Conservation (phyloP, 2,797 vertebrate species). For the Gymnothorax javanicus region DNA sequence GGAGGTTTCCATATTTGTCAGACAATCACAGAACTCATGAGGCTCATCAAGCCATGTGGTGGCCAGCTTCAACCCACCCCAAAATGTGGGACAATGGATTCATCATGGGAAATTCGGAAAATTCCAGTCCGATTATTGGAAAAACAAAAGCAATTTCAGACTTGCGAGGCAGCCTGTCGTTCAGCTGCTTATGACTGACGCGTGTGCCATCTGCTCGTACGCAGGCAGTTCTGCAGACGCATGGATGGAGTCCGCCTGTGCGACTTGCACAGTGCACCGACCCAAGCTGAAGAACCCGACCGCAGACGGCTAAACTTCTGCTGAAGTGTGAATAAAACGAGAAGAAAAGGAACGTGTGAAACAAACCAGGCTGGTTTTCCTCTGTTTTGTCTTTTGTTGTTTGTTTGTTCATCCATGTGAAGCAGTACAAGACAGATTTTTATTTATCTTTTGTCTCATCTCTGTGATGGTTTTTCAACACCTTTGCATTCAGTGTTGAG, state of each 20-base stretch:
- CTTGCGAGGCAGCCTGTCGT: neutral
- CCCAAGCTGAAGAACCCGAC: conserved; percentile 11
- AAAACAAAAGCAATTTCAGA: conserved; percentile 20
- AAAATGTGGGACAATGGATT: neutral
- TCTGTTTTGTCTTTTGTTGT: conserved; percentile 21
- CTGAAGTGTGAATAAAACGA: conserved; percentile 36
- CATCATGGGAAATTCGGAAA: conserved; percentile 23
- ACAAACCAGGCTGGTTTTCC: conserved; percentile 31
- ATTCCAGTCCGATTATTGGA: neutral
- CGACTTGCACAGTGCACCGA: conserved; percentile 4
- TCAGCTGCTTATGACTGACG: neutral
- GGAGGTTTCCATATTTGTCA: neutral
- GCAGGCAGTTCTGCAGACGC: neutral
- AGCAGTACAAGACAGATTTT: conserved; percentile 22
- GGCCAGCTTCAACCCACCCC: neutral
- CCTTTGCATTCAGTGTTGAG: conserved; percentile 51
- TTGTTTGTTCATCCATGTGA: neutral
- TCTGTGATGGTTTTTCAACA: conserved; percentile 42
- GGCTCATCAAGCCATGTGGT: neutral
- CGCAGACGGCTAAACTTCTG: conserved; percentile 22
- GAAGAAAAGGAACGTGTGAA: conserved; percentile 50
- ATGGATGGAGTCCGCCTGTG: neutral
- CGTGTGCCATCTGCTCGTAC: neutral
- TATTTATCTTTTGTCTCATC: conserved; percentile 36
- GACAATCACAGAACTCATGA: conserved; percentile 33